phyloP scores from a whole-genome alignment of 2,797 vertebrate genomes.

The Acanthopagrus latus region DNA sequence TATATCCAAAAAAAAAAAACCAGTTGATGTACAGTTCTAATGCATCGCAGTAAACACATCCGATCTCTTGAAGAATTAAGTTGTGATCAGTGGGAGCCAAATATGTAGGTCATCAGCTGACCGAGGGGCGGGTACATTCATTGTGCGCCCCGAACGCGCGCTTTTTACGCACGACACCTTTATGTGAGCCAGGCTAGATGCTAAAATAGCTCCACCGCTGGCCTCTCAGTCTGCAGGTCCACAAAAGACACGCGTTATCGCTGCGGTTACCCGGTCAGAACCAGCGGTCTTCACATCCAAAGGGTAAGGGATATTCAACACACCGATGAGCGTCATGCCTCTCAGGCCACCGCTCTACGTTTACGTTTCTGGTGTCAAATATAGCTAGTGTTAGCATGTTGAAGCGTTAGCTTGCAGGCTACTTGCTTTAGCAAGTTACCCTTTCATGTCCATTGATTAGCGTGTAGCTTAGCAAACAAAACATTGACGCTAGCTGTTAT shows the following conservation, averaged over 20 bases:
- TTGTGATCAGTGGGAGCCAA: too few relatives aligned
- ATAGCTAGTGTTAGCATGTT: conserved; percentile 37
- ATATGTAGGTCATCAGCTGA: conserved; percentile 68
- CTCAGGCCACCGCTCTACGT: neutral
- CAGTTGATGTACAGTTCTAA: accelerated
- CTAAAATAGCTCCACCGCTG: conserved; percentile 64
- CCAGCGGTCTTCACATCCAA: neutral
- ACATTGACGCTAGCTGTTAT: neutral
- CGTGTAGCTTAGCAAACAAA: conserved; percentile 27
- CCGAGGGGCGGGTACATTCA: conserved; percentile 69
- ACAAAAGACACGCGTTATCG: conserved; percentile 5
- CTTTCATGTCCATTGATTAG: conserved; percentile 35
- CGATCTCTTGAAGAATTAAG: accelerated
- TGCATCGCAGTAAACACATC: neutral
- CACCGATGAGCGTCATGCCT: accelerated
- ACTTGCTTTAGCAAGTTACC: conserved; percentile 48
- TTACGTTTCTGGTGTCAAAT: neutral
- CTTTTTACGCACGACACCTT: conserved; percentile 76
- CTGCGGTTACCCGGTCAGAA: neutral
- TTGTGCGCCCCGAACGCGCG: conserved; percentile 84
- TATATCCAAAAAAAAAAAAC: too few relatives aligned
- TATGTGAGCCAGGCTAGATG: conserved; percentile 65
- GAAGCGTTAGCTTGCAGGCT: conserved; percentile 63
- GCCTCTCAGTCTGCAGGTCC: conserved; percentile 8
- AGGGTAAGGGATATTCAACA: conserved; percentile 29